Percentiles rank a stretch among this genome's conserved stretches.
Conservation (phyloP, 2,888 invertebrate genomes). For the Nomada fucata region DNA sequence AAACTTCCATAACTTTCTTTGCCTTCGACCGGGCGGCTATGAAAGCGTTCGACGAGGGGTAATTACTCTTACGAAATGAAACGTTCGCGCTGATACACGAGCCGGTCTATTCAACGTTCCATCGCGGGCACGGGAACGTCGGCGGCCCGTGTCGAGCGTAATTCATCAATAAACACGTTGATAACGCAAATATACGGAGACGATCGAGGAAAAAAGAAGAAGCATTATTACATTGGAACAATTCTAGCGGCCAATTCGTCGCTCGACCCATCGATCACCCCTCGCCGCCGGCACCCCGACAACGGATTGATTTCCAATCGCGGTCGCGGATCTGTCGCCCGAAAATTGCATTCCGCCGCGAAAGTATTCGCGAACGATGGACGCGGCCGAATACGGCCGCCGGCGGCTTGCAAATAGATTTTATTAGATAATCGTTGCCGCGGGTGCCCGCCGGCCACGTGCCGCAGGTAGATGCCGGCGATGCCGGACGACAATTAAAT, state of each 20-base stretch:
- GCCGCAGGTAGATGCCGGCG: not conserved
- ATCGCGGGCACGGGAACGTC: not conserved
- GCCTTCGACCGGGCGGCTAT: not conserved
- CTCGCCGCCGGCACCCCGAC: not conserved
- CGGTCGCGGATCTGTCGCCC: not conserved
- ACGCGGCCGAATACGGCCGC: conserved; percentile 6
- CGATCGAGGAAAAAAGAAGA: not conserved
- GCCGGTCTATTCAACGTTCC: not conserved
- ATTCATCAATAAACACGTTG: too few species aligned
- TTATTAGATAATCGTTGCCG: conserved; percentile 29
- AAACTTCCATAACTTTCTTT: not conserved
- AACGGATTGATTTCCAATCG: conserved; percentile 35
- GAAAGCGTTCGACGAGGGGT: not conserved
- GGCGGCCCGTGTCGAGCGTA: too few species aligned
- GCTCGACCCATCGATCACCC: conserved; percentile 20
- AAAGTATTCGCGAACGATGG: not conserved
- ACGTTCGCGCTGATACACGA: not conserved
- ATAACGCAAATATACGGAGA: too few species aligned
- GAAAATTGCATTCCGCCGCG: conserved; percentile 5
- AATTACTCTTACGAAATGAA: conserved; percentile 1
- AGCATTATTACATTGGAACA: conserved; percentile 10
- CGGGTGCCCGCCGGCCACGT: not conserved
- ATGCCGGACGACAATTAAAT: conserved; percentile 46
- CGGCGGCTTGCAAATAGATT: conserved; percentile 14
- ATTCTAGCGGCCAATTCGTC: conserved; percentile 12